Evolutionary conservation across 30 jellyfish, hydroid and myxozoan genomes (phyloP).

Genomic region (Hydractinia echinata): DNA sequence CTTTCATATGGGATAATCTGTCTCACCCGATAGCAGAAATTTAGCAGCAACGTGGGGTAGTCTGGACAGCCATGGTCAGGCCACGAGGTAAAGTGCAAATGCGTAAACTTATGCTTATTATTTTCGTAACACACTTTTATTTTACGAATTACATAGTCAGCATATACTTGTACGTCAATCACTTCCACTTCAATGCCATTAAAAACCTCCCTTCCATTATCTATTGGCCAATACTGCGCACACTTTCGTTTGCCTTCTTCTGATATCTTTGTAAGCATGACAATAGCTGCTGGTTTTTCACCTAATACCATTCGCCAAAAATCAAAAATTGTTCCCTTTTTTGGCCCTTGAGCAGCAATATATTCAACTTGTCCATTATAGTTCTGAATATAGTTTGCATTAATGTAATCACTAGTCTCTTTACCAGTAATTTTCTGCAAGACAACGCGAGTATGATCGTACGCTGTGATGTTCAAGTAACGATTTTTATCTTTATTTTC

Average conservation of each 20-base stretch:
- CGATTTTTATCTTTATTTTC: constrained; percentile 13
- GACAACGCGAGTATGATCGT: constrained; percentile 25
- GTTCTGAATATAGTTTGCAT: constrained; percentile 25
- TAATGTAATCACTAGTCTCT: constrained; percentile 17
- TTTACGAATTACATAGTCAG: constrained; percentile 70
- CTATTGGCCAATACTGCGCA: constrained; percentile 84
- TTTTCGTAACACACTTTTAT: constrained; percentile 25
- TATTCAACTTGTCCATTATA: neutral
- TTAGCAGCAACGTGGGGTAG: constrained; percentile 76
- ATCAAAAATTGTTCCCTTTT: constrained; percentile 20
- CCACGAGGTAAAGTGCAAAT: constrained; percentile 90
- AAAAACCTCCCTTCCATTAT: constrained; percentile 46
- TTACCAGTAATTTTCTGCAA: neutral
- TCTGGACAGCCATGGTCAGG: constrained; percentile 94
- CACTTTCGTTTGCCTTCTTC: constrained; percentile 47
- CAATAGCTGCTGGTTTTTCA: constrained; percentile 19
- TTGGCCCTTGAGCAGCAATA: constrained; percentile 38
- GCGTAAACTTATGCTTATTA: constrained; percentile 4
- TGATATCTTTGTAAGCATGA: constrained; percentile 22
- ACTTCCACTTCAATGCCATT: constrained; percentile 62
- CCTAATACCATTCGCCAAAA: constrained; percentile 27
- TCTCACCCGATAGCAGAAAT: constrained; percentile 75
- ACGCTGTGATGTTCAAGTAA: constrained; percentile 19
- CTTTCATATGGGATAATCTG: constrained; percentile 42
- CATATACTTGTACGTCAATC: constrained; percentile 59